Conservation (phyloP, 2,888 invertebrate species). For the Calliopum simillimum region DNA sequence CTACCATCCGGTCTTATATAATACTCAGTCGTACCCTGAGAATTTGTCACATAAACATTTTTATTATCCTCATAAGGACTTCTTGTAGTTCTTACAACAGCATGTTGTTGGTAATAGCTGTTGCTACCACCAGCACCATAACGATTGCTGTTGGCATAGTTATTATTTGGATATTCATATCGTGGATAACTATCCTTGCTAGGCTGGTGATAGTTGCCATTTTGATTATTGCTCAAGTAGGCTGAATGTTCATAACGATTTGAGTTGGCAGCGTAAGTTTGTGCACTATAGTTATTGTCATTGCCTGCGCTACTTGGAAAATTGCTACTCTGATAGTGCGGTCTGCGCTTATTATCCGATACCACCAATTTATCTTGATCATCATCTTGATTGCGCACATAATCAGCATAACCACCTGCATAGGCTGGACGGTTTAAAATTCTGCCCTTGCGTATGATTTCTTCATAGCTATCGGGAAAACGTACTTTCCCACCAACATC, state of each 20-base stretch:
- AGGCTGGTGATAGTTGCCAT: constrained; percentile 12
- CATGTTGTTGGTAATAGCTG: constrained; percentile 43
- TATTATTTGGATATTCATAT: constrained; percentile 54
- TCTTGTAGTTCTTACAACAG: constrained; percentile 31
- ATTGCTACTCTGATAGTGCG: constrained; percentile 20
- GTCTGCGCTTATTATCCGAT: constrained; percentile 48
- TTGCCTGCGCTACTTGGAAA: constrained; percentile 33
- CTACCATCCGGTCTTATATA: constrained; percentile 61
- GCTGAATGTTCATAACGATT: background rate
- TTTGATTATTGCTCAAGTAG: background rate
- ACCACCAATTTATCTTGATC: constrained; percentile 51
- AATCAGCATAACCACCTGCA: constrained; percentile 51
- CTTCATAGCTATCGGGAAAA: constrained; percentile 69
- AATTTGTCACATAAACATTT: constrained; percentile 64
- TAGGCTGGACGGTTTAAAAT: constrained; percentile 58
- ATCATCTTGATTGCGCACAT: constrained; percentile 34
- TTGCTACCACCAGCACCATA: constrained; percentile 54
- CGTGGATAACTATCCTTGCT: constrained; percentile 32
- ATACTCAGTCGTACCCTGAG: constrained; percentile 61
- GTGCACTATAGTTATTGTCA: constrained; percentile 41
- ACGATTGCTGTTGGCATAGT: constrained; percentile 54
- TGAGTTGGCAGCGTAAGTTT: constrained; percentile 9
- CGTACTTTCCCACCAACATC: constrained; percentile 46
- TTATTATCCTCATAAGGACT: constrained; percentile 54
- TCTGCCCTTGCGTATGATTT: constrained; percentile 58